Percentiles rank a stretch among this genome's conserved stretches.
phyloP scores from a whole-genome alignment of 2,888 invertebrate genomes.

The Acrocera orbiculus region DNA sequence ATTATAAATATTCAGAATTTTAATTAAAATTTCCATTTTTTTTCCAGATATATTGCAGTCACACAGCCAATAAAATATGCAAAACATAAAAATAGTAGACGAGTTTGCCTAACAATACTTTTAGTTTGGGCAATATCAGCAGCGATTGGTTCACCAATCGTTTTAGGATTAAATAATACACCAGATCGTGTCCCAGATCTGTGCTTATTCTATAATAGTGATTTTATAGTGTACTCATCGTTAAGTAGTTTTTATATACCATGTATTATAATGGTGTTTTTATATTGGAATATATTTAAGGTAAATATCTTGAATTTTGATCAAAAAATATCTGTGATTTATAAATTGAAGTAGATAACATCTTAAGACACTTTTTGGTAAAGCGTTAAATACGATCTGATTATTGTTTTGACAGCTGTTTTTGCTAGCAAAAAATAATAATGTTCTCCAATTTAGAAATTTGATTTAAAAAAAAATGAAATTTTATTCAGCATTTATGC shows the following conservation, averaged over 20 bases:
- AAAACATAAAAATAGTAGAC: constrained; percentile 88
- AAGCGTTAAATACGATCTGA: too few species aligned
- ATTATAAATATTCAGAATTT: too few species aligned
- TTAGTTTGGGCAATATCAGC: constrained; percentile 91
- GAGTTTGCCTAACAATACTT: constrained; percentile 87
- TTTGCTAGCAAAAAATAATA: too few species aligned
- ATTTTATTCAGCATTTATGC: too few species aligned
- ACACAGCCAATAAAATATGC: constrained; percentile 98
- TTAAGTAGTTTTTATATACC: constrained; percentile 98
- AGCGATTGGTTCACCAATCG: constrained; percentile 91
- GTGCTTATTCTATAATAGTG: constrained; percentile 94
- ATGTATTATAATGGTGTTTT: constrained; percentile 93
- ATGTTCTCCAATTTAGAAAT: too few species aligned
- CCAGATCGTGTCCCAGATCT: constrained; percentile 64
- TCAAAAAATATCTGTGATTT: too few species aligned
- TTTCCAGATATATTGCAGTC: constrained; percentile 90
- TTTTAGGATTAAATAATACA: constrained; percentile 88
- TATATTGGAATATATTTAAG: constrained; percentile 95
- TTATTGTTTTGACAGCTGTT: too few species aligned
- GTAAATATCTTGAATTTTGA: constrained; percentile 35
- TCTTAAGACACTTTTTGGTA: too few species aligned
- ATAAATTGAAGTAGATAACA: too few species aligned
- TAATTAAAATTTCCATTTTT: too few species aligned
- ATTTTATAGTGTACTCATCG: constrained; percentile 96
- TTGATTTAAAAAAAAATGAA: too few species aligned